phyloP scores from a whole-genome alignment of 2,888 invertebrate genomes.

The Morpho helenor region DNA sequence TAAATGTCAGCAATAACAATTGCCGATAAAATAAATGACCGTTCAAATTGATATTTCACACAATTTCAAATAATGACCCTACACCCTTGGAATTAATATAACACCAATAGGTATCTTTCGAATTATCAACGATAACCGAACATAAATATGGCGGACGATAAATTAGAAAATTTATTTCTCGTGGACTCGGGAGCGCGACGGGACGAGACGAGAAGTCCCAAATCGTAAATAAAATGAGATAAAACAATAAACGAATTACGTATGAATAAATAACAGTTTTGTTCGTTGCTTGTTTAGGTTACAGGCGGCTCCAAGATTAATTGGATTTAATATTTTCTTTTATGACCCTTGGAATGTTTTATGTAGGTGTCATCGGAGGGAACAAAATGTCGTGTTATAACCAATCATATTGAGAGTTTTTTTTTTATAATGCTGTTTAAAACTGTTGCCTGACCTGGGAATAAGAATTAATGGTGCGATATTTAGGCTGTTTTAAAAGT shows the following conservation, averaged over 20 bases:
- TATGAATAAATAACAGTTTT: conserved; percentile 76
- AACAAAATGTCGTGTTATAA: conserved; percentile 15
- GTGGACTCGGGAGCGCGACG: conserved; percentile 45
- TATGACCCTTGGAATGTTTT: conserved; percentile 20
- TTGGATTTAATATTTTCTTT: conserved; percentile 25
- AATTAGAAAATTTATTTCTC: conserved; percentile 68
- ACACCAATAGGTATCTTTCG: conserved; percentile 55
- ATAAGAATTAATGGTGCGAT: background rate
- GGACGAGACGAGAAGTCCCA: conserved; percentile 43
- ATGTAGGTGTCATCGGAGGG: conserved; percentile 18
- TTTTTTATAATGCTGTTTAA: background rate
- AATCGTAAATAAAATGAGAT: conserved; percentile 74
- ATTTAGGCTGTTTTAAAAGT: too few species aligned
- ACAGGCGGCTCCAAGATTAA: conserved; percentile 44
- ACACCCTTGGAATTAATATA: conserved; percentile 57
- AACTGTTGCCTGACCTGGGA: background rate
- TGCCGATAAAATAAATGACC: conserved; percentile 53
- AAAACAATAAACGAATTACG: conserved; percentile 79
- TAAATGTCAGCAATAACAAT: conserved; percentile 5
- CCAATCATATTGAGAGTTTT: conserved; percentile 14
- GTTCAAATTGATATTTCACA: conserved; percentile 72
- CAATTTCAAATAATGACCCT: conserved; percentile 44
- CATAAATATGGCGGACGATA: conserved; percentile 60
- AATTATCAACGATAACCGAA: conserved; percentile 62
- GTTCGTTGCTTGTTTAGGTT: conserved; percentile 60